These are phyloP conservation scores for Eupithecia centaureata DNA, from an alignment of 2,888 invertebrate genomes.

Conservation along the genomic window DNA sequence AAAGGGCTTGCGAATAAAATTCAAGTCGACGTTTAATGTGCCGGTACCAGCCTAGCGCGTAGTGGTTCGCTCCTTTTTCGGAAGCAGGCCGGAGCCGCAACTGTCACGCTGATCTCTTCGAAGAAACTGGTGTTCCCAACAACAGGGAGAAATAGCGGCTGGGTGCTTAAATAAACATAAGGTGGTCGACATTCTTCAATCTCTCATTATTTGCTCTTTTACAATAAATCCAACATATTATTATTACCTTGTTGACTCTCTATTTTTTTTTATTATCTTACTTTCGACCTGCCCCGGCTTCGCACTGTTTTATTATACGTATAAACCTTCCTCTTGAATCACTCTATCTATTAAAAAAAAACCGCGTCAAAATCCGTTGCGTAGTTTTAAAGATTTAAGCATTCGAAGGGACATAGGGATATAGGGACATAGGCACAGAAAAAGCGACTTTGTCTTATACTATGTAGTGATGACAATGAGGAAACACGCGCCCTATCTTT, in stretches of 20 bases:
- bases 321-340: too few relatives aligned
- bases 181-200: background rate
- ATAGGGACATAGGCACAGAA: too few relatives aligned
- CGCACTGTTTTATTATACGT: too few relatives aligned
- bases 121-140: constrained; percentile 45
- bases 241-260: too few relatives aligned
- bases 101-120: constrained; percentile 52
- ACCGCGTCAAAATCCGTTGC: too few relatives aligned
- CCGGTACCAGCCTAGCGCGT: constrained; percentile 19
- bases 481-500: background rate
- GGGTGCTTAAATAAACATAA: background rate
- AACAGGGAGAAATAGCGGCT: background rate
- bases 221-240: background rate
- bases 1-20: constrained; percentile 31
- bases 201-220: background rate
- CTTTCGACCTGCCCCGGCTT: too few relatives aligned
- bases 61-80: constrained; percentile 58
- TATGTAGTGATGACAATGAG: background rate
- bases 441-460: too few relatives aligned
- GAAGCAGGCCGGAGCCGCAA: constrained; percentile 48
- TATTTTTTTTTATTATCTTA: too few relatives aligned
- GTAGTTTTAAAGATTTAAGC: too few relatives aligned
- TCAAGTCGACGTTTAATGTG: constrained; percentile 33
- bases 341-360: too few relatives aligned
- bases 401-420: too few relatives aligned